Evolutionary conservation across 2,888 invertebrate genomes (phyloP), one percentile per base, ranked within the genome.

Genomic region (Himalopsyche kuldschensis): DNA sequence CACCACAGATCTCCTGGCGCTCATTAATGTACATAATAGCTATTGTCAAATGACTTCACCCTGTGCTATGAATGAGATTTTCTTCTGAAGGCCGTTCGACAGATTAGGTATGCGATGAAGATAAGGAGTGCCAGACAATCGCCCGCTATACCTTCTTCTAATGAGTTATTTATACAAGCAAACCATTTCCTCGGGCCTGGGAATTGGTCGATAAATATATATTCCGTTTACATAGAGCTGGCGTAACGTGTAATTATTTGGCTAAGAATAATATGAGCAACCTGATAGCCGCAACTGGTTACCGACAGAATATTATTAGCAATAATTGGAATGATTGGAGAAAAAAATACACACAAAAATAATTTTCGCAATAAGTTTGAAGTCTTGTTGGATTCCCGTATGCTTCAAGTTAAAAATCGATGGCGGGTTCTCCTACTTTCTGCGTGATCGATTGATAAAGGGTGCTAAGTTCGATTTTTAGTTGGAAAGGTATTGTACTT

Each of bases 141-240:
- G 55, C 24, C 55, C 20, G 24, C 55, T n/a, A 0, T 69, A 15
- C 30, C 27, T 20, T 69, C 15, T 4, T 69, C 69, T 69, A 69
- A 80, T 83, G 84, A 84, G 77, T 82, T 84, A 83, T 83, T 83
- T 81, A 82, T 79, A 69, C 82, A 81, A 81, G 82, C 84, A 79
- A 84, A 84, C 79, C 79, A 47, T 77, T 24, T 55, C 82, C 82
- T 69, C 63, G n/a, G 63, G 79, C 35, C 20, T 75, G 75, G 32
- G 76, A 82, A 69, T 30, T 69, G 69, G 24, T 82, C 79, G 75
- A 47, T 55, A 55, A 76, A 82, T 82, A 82, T 75, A 79, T 82
- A 82, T 75, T 48, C 41, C 10, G 63, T 55, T 79, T 79, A 82
- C 48, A 79, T 63, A 79, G 75, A 8, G 48, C 41, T 75, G 82